phyloP scores from a whole-genome alignment of 2,113 vertebrate species.

The Phalacrocorax pelagicus region DNA sequence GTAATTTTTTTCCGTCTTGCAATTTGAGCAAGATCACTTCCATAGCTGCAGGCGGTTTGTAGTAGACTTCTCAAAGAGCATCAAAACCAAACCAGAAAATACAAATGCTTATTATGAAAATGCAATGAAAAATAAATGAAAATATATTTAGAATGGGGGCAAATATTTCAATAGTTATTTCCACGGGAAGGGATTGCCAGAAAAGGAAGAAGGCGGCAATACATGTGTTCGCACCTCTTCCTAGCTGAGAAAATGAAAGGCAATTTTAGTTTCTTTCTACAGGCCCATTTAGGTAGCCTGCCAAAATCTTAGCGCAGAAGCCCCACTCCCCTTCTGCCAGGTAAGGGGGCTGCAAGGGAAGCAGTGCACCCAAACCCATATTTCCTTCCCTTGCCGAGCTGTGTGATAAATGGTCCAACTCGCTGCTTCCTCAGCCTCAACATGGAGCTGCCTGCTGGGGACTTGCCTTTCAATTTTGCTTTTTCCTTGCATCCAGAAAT shows the following conservation, averaged over 20 bases:
- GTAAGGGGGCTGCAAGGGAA: background rate
- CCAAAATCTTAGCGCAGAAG: background rate
- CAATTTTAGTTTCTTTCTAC: background rate
- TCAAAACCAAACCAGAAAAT: background rate
- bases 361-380: rapidly evolving
- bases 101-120: background rate
- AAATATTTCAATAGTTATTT: background rate
- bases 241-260: background rate
- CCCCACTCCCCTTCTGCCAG: background rate
- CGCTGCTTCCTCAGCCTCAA: background rate
- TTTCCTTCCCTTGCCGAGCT: background rate
- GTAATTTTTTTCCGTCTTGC: background rate
- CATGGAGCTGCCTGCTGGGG: background rate
- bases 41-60: background rate
- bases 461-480: background rate
- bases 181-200: background rate
- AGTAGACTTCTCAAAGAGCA: background rate
- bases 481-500: background rate
- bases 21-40: background rate
- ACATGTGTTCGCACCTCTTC: background rate
- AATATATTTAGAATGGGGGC: background rate
- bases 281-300: background rate
- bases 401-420: background rate
- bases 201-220: background rate
- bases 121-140: no score